Base-by-base conservation (phyloP, 2,888 invertebrate species). In the Drosophila pullipes region DNA sequence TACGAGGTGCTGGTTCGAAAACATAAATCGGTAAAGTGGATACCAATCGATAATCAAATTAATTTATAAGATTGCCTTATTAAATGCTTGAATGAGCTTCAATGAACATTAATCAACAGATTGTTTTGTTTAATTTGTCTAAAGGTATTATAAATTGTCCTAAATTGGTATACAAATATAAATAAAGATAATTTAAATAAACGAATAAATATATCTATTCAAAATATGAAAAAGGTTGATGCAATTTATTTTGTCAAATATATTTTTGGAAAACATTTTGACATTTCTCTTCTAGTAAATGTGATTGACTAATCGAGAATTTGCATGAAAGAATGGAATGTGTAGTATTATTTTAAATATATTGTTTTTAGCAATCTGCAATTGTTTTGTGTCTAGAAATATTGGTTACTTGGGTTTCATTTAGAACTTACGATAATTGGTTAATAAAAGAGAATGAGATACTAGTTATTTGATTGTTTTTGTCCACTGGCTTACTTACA, bases 1-100 rank as follows among this genome's bases (percentile, higher is more conserved):
- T n/a, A 87, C 41, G 84, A 84, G n/a, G 74, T 76, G 0, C 69
- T 84, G 9, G 71, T 80, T 6, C 68, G 72, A 5, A 37, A 76
- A 22, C 0, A 0, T 0, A 37, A 11, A 0, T 1, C 4, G 4
- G 25, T 18, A 1, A 9, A 10, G 1, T 60, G 47, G 33, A 0
- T 6, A 5, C 37, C 54, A 11, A 31, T 33, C 13, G 31, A 25
- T 2, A 22, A 2, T 54, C 13, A 68, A 18, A 2, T 41, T 9
- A 18, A 55, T 28, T 59, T 3, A 25, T 28, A 33, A 35, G 33
- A 33, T 33, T 33, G 11, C 1, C 10, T 0, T 33, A 33, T 33
- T 25, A 25, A 25, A 25, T 25, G 25, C 25, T 25, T 25, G 25
- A 25, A 25, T 25, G 25, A 25, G 25, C 25, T 25, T 25, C 25